These are phyloP conservation scores for Nephrotoma guestfalica DNA, from an alignment of 2,888 invertebrate species.

Conservation along the genomic window DNA sequence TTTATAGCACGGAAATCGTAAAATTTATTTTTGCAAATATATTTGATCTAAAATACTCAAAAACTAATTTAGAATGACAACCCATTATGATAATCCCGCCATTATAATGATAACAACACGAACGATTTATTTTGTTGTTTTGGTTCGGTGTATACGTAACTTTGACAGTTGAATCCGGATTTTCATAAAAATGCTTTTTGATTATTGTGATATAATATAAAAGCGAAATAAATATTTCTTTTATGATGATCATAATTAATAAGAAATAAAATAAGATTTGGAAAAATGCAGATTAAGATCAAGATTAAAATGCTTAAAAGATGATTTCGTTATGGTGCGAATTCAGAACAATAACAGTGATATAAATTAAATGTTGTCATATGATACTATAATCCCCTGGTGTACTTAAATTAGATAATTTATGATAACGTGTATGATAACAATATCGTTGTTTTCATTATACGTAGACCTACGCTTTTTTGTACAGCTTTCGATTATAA, in stretches of 20 bases:
- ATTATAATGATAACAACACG: neutral
- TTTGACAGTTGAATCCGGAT: neutral
- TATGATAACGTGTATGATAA: too few species aligned
- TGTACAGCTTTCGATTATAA: too few species aligned
- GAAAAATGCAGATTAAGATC: neutral
- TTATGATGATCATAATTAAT: neutral
- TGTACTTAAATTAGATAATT: too few species aligned
- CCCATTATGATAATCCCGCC: neutral
- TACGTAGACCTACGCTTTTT: too few species aligned
- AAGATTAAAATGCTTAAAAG: neutral
- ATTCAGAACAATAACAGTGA: too few species aligned
- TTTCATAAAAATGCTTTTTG: neutral
- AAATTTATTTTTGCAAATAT: neutral
- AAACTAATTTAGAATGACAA: neutral
- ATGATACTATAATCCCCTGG: too few species aligned
- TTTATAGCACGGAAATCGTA: neutral
- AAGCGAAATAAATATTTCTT: neutral
- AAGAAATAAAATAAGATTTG: neutral
- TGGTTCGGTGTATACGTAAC: neutral
- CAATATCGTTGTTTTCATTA: too few species aligned
- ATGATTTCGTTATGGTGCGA: too few species aligned
- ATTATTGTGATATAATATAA: neutral
- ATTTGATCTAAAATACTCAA: neutral
- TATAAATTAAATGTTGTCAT: too few species aligned
- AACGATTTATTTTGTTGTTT: neutral